These are phyloP conservation scores for Bagarius yarrelli DNA, from an alignment of 2,113 vertebrate species.

Conservation along the genomic window DNA sequence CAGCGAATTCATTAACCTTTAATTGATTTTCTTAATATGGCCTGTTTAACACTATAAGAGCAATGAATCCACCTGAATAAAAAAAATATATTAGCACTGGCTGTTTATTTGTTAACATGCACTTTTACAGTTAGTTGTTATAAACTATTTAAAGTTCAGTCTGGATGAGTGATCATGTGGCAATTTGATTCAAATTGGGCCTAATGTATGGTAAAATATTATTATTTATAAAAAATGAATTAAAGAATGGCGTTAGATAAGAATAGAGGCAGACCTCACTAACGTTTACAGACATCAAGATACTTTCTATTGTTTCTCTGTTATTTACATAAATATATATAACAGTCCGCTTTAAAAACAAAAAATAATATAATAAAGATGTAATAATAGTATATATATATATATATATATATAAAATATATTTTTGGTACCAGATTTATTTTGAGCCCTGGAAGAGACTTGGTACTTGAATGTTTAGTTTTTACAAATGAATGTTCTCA, in stretches of 20 bases:
- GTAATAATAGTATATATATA: background rate
- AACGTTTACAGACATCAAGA: too few relatives aligned
- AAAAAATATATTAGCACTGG: background rate
- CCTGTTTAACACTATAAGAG: background rate
- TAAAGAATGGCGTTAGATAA: too few relatives aligned
- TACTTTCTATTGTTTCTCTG: background rate
- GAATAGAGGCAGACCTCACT: too few relatives aligned
- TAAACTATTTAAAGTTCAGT: background rate
- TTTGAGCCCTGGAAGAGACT: background rate
- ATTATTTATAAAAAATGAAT: too few relatives aligned
- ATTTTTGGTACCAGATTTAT: conserved; percentile 14
- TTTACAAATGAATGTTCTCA: background rate
- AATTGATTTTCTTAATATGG: too few relatives aligned
- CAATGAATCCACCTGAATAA: background rate
- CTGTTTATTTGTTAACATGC: background rate
- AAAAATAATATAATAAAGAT: background rate
- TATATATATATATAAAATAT: too few relatives aligned
- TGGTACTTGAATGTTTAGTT: background rate
- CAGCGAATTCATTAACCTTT: background rate
- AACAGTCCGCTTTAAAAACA: background rate
- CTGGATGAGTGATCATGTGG: background rate
- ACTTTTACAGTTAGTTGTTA: background rate
- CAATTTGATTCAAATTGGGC: background rate
- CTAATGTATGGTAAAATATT: background rate
- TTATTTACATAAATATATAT: background rate